Evolutionary conservation across 2,113 vertebrate species (phyloP), one percentile per base, ranked within the genome.

Genomic region (Poecilia latipinna): DNA sequence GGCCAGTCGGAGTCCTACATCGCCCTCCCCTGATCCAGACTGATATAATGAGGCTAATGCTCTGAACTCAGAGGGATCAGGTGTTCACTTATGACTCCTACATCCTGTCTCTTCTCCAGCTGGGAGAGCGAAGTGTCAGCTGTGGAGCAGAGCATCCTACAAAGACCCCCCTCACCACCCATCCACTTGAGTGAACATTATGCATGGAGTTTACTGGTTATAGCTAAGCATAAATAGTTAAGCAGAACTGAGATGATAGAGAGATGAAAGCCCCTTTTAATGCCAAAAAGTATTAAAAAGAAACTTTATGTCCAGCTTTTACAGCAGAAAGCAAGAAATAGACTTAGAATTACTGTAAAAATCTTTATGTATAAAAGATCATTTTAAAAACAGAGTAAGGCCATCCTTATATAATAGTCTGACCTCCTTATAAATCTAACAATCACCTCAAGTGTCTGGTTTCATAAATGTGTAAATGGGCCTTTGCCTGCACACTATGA

Each of bases 381-480:
- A 19, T 48, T 48, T 48, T 17, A 48, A 48, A 48, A 19, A 19
- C 44, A 48, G 15, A 48, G 17, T 48, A 42, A 15, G 12, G 44
- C 17, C 44, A 19, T 19, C 17, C 13, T 48, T 48, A 48, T 48
- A 19, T 48, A 48, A 48, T 26, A 72, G 68, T 80, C 39, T 75
- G 70, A 66, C 75, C 77, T 76, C 75, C 82, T 86, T 70, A 79
- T 64, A 57, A 77, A 90, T 80, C 70, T 60, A 77, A 77, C 79
- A 19, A 88, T 48, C 48, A 19, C 44, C 44, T 48, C 44, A 48
- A 42, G 39, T 42, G 12, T 42, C 39, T 42, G 39, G 39, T 42
- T 42, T 42, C 39, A 15, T 15, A 42, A 42, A 42, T 42, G 39
- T 15, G 44, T 48, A 48, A 48, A 19, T 17, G 7, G 3, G 33